Percentiles rank a stretch among this genome's conserved stretches.
These are phyloP conservation scores for Cinclus mexicanus DNA, from an alignment of 2,113 vertebrate genomes.

Conservation along the genomic window DNA sequence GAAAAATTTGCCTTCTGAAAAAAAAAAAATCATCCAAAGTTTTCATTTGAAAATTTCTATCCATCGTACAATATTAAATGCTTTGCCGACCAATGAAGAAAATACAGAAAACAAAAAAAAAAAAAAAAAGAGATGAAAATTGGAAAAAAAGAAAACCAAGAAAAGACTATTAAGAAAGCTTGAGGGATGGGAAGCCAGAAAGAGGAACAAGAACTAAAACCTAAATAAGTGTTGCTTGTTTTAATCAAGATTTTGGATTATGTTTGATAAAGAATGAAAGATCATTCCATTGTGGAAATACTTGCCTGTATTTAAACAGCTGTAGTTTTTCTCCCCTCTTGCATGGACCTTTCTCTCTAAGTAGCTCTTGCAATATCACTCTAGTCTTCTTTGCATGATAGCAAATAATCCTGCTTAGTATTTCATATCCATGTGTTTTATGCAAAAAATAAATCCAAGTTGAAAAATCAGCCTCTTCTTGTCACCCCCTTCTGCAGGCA, in stretches of 20 bases:
- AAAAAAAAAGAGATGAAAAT: rapidly evolving
- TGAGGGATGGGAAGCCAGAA: not conserved
- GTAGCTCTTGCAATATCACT: not conserved
- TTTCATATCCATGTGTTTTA: not conserved
- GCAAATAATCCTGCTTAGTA: not conserved
- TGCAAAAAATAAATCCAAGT: not conserved
- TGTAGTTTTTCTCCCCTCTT: not conserved
- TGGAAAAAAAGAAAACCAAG: rapidly evolving
- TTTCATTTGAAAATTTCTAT: not conserved
- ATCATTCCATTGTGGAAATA: not conserved
- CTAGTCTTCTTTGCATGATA: not conserved
- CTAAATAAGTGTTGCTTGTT: not conserved
- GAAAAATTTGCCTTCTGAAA: not conserved
- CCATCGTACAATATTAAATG: not conserved
- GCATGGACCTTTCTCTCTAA: not conserved
- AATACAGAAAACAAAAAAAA: rapidly evolving
- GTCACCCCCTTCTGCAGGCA: rapidly evolving
- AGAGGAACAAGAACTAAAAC: not conserved
- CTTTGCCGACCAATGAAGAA: not conserved
- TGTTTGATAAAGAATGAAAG: not conserved
- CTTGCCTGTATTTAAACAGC: not conserved
- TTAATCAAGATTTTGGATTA: not conserved
- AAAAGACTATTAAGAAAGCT: not conserved
- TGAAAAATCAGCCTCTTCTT: not conserved
- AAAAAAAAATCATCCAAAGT: not conserved